phyloP scores from a whole-genome alignment of 2,888 invertebrate genomes.

The Synanthedon andrenaeformis region DNA sequence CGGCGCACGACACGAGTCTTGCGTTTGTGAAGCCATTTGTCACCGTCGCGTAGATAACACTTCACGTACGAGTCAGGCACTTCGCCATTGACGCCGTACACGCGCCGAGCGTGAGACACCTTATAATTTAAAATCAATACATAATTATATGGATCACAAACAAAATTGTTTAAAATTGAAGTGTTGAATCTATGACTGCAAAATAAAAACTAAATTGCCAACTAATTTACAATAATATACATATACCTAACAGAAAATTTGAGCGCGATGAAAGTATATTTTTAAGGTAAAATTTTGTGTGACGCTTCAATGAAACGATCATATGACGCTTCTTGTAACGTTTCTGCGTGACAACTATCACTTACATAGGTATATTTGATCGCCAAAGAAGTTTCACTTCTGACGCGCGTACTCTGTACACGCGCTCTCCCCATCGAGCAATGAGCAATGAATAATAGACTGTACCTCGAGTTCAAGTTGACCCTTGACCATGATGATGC shows the following conservation, averaged over 20 bases:
- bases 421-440: too few relatives aligned
- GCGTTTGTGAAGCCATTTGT: slow-evolving; percentile 89
- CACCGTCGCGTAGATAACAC: slow-evolving; percentile 90
- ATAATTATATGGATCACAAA: neutral
- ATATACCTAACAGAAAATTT: too few relatives aligned
- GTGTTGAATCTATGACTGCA: neutral
- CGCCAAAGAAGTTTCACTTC: too few relatives aligned
- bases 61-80: slow-evolving; percentile 93
- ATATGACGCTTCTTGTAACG: too few relatives aligned
- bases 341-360: too few relatives aligned
- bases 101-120: slow-evolving; percentile 61
- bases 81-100: slow-evolving; percentile 74
- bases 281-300: too few relatives aligned
- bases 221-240: neutral
- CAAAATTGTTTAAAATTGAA: neutral
- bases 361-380: too few relatives aligned
- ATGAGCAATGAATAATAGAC: too few relatives aligned
- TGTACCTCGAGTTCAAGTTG: slow-evolving; percentile 86
- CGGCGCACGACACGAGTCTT: slow-evolving; percentile 89
- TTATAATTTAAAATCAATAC: slow-evolving; percentile 10
- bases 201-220: neutral
- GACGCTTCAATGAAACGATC: too few relatives aligned
- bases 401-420: too few relatives aligned
- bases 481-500: slow-evolving; percentile 90
- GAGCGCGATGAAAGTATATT: too few relatives aligned